A percentile compares a stretch with the other conserved stretches of the same genome.
These are phyloP conservation scores for Plebejus anna DNA, from an alignment of 2,888 invertebrate species.

Conservation along the genomic window DNA sequence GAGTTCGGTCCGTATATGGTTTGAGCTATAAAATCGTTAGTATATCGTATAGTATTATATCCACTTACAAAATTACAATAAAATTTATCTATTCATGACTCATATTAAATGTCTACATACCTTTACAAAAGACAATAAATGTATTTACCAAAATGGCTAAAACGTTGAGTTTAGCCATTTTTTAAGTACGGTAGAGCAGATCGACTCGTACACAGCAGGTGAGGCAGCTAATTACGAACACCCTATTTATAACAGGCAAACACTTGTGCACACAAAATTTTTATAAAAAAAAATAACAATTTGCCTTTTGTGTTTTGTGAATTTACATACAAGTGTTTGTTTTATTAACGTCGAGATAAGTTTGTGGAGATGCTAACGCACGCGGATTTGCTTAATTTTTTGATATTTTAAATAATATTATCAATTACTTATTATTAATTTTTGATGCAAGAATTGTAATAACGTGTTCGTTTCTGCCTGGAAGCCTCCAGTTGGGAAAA, in stretches of 20 bases:
- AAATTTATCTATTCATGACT: not conserved
- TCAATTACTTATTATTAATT: no score
- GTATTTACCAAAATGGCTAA: not conserved
- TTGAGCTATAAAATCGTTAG: not conserved
- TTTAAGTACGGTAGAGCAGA: not conserved
- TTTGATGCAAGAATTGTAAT: no score
- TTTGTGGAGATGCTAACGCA: not conserved
- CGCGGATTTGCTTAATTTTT: not conserved
- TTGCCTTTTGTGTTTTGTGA: constrained; percentile 5
- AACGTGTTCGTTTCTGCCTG: no score
- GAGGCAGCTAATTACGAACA: not conserved
- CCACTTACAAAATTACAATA: not conserved
- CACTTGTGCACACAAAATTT: constrained; percentile 20
- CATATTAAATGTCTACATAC: not conserved
- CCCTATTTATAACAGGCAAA: constrained; percentile 3
- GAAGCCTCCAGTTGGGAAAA: no score
- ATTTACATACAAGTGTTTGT: constrained; percentile 12
- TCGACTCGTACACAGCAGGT: not conserved
- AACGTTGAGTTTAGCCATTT: not conserved
- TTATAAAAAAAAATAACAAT: not conserved
- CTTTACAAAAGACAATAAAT: not conserved
- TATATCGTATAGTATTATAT: no score
- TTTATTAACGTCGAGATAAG: not conserved
- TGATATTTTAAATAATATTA: no score
- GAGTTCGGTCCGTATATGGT: not conserved